A percentile compares a stretch with the other conserved stretches of the same genome.
phyloP scores from a whole-genome alignment of 30 jellyfish, hydroid and myxozoan species.

The Aurelia aurita region DNA sequence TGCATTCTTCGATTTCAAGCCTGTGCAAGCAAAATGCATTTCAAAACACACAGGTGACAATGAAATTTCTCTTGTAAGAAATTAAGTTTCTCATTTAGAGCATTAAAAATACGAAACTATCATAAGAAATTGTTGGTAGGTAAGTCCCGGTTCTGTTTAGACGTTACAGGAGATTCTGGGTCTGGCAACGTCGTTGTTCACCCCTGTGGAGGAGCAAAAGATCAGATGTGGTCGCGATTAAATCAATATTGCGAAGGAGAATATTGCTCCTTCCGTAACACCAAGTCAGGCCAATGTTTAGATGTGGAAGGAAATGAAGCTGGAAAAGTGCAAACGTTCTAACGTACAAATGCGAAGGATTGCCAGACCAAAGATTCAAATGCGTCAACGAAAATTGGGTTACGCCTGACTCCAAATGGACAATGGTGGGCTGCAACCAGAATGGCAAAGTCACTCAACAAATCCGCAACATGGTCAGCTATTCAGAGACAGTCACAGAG shows the following conservation, averaged over 20 bases:
- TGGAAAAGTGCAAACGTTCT: conserved; percentile 30
- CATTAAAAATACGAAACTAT: too few species aligned
- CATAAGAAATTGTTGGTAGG: too few species aligned
- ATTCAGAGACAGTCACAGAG: conserved; percentile 16
- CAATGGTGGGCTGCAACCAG: conserved; percentile 48
- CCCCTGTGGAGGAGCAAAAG: conserved; percentile 20
- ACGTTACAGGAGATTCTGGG: too few species aligned
- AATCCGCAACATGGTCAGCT: conserved; percentile 36
- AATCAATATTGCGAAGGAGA: conserved; percentile 22
- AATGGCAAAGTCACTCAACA: conserved; percentile 49
- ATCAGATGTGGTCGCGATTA: conserved; percentile 59
- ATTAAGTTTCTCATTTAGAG: too few species aligned
- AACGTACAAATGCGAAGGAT: conserved; percentile 42
- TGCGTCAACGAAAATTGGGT: conserved; percentile 51
- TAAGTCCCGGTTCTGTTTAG: too few species aligned
- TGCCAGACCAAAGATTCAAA: conserved; percentile 56
- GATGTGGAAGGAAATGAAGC: conserved; percentile 51
- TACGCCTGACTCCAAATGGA: conserved; percentile 57
- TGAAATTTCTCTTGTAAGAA: too few species aligned
- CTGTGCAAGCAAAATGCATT: too few species aligned
- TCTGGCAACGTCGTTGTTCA: not conserved
- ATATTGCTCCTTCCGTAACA: conserved; percentile 42
- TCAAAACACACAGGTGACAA: too few species aligned
- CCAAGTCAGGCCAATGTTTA: conserved; percentile 29
- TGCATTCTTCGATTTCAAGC: too few species aligned